Percentiles rank a stretch among this genome's conserved stretches.
phyloP scores from a whole-genome alignment of 2,888 invertebrate species.

The Molanna angustata region DNA sequence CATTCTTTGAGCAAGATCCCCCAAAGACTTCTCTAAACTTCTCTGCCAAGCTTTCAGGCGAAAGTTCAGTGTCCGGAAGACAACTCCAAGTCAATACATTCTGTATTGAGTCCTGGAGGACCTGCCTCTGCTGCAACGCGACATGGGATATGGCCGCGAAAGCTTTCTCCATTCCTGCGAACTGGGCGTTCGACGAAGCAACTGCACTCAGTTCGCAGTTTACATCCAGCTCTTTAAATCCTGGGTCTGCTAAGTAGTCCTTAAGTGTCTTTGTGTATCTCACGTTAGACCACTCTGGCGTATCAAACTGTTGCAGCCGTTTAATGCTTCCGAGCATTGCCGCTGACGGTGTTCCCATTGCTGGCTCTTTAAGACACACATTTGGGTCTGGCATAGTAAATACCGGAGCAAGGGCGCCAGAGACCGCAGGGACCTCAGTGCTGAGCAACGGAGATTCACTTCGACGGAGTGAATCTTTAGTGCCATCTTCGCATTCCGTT shows the following conservation, averaged over 20 bases:
- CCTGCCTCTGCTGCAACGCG: background rate
- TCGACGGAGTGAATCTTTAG: no score
- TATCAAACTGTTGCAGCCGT: background rate
- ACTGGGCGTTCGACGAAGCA: background rate
- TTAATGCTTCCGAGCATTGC: background rate
- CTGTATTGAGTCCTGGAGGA: background rate
- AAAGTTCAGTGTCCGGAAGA: background rate
- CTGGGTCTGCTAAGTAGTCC: background rate
- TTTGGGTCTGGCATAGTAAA: constrained; percentile 4
- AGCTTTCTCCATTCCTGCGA: background rate
- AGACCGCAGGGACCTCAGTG: no score
- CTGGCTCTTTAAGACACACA: constrained; percentile 3
- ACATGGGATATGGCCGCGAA: background rate
- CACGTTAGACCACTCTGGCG: constrained; percentile 2
- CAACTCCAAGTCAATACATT: background rate
- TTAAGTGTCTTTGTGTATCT: background rate
- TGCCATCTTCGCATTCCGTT: background rate
- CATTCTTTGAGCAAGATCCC: background rate
- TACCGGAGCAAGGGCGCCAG: background rate
- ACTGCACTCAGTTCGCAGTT: background rate
- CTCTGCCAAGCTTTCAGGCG: background rate
- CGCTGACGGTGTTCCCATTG: background rate
- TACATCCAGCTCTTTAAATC: background rate
- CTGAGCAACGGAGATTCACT: background rate
- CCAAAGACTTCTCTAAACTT: background rate